Conservation (phyloP, 2,113 vertebrate species). For the Mormyrus iriodes region DNA sequence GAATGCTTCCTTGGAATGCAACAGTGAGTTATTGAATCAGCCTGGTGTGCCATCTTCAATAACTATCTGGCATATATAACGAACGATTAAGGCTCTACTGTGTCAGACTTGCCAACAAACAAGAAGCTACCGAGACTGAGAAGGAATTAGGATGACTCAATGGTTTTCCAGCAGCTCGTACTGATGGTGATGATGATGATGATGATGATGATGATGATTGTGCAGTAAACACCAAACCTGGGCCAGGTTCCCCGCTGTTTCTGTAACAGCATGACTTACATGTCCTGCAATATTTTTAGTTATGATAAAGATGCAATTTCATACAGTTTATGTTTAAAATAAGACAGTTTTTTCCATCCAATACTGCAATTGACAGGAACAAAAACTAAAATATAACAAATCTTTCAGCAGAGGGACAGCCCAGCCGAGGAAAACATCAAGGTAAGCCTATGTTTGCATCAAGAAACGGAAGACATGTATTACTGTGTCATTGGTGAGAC, state of each 20-base stretch:
- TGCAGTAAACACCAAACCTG: not conserved
- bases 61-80: slow-evolving; percentile 4
- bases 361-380: not conserved
- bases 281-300: not conserved
- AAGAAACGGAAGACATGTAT: not conserved
- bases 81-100: not conserved
- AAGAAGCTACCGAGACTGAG: not conserved
- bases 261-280: not conserved
- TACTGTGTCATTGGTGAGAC: not conserved
- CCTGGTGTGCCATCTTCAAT: not conserved
- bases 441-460: not conserved
- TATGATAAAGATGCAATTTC: not conserved
- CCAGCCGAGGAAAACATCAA: not conserved
- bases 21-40: not conserved
- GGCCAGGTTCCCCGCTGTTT: not conserved
- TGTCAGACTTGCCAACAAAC: not conserved
- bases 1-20: not conserved
- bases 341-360: not conserved
- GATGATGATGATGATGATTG: not conserved
- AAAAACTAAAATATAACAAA: too few relatives aligned
- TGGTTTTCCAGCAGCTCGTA: not conserved
- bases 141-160: not conserved
- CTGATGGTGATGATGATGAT: not conserved
- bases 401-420: not conserved
- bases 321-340: not conserved